These are phyloP conservation scores for Acyrthosiphon pisum DNA, from an alignment of 1,140 invertebrate genomes.

Conservation along the genomic window DNA sequence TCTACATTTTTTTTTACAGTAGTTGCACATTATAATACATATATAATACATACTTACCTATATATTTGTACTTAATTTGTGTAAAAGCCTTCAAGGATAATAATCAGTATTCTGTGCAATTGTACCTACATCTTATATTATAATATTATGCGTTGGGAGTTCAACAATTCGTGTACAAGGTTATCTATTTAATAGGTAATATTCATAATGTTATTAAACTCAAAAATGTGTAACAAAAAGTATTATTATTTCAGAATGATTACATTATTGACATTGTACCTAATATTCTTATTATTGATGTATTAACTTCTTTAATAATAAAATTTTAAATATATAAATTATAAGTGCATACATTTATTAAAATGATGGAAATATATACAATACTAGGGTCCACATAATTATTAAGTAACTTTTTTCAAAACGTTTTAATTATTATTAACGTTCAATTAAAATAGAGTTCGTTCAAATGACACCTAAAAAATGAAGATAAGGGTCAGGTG, in stretches of 20 bases:
- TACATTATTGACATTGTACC: neutral
- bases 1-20: neutral
- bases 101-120: neutral
- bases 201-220: neutral
- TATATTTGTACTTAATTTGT: too few species aligned
- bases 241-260: neutral
- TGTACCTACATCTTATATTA: neutral
- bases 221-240: neutral
- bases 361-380: neutral
- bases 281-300: too few species aligned
- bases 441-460: slow-evolving; percentile 31
- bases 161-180: neutral
- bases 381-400: neutral
- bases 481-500: slow-evolving; percentile 8
- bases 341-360: neutral
- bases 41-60: too few species aligned
- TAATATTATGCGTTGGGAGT: neutral
- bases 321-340: neutral
- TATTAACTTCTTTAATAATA: neutral
- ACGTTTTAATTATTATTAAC: slow-evolving; percentile 6
- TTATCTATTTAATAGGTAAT: neutral
- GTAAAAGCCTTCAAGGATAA: too few species aligned
- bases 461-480: neutral
- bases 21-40: too few species aligned
- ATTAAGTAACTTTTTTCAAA: neutral